Percentiles rank a stretch among this genome's conserved stretches.
Evolutionary conservation across 64 coral and sea anemone species (phyloP).

Genomic region (Actinia tenebrosa): DNA sequence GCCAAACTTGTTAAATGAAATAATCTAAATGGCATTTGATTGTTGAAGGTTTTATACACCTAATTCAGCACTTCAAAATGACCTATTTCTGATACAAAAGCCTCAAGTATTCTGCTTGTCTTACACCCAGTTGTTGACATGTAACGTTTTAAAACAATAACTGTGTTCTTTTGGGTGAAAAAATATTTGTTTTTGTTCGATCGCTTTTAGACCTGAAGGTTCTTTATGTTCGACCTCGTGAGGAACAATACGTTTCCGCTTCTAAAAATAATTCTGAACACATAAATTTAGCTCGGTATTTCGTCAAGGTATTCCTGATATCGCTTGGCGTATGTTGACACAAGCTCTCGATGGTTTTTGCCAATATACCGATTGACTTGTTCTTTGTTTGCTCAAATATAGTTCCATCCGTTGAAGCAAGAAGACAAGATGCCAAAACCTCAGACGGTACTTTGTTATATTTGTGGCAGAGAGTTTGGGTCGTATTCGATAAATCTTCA

Average conservation of each 20-base stretch:
- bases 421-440: slow-evolving; percentile 72
- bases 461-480: slow-evolving; percentile 85
- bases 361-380: slow-evolving; percentile 11
- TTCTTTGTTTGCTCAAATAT: slow-evolving; percentile 1
- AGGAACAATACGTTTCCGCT: neutral
- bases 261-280: slow-evolving; percentile 16
- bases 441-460: slow-evolving; percentile 77
- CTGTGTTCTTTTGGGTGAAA: neutral
- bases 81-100: neutral
- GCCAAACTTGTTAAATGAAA: neutral
- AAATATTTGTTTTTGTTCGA: neutral
- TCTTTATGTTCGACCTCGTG: neutral
- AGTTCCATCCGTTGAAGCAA: neutral
- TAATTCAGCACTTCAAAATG: neutral
- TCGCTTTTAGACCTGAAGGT: neutral
- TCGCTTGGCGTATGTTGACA: neutral
- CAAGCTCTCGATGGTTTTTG: neutral
- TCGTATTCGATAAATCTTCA: slow-evolving; percentile 76
- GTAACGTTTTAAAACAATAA: slow-evolving; percentile 5
- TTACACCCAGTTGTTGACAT: neutral
- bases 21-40: neutral
- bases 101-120: neutral
- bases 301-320: neutral
- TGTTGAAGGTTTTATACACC: neutral
- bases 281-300: neutral